Conservation (phyloP, 2,797 vertebrate genomes). For the Coccyzus lansbergi region DNA sequence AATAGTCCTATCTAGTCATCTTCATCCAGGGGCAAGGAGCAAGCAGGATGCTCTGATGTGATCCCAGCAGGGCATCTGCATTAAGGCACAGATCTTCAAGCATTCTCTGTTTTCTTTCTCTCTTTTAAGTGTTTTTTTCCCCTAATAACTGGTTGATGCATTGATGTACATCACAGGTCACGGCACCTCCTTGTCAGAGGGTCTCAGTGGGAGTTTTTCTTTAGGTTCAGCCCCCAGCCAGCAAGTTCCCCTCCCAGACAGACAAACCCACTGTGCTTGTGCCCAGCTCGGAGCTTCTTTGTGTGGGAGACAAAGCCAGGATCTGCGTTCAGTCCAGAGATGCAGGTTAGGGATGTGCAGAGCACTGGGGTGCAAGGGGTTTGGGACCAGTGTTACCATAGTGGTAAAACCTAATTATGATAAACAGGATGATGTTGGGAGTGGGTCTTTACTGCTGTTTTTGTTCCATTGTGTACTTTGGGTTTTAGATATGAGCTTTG, state of each 20-base stretch:
- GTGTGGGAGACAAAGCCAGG: background rate
- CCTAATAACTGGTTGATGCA: background rate
- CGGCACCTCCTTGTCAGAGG: background rate
- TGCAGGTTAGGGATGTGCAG: accelerated
- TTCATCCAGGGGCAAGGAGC: accelerated
- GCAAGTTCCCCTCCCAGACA: background rate
- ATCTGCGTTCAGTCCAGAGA: accelerated
- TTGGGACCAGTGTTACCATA: background rate
- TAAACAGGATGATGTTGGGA: background rate
- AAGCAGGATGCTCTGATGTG: background rate
- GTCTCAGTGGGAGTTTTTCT: background rate
- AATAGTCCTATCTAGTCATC: background rate
- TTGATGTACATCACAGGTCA: background rate
- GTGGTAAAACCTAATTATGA: background rate
- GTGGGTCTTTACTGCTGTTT: background rate
- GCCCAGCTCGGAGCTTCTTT: background rate
- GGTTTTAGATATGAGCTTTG: background rate
- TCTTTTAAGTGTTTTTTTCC: background rate
- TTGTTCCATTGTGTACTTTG: background rate
- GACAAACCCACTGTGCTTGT: background rate
- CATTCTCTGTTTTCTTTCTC: background rate
- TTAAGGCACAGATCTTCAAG: background rate
- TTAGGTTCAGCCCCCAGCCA: background rate
- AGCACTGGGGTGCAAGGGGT: too few relatives aligned
- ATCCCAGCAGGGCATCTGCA: background rate